phyloP scores from a whole-genome alignment of 2,113 vertebrate species.

The Cyanoliseus patagonus region DNA sequence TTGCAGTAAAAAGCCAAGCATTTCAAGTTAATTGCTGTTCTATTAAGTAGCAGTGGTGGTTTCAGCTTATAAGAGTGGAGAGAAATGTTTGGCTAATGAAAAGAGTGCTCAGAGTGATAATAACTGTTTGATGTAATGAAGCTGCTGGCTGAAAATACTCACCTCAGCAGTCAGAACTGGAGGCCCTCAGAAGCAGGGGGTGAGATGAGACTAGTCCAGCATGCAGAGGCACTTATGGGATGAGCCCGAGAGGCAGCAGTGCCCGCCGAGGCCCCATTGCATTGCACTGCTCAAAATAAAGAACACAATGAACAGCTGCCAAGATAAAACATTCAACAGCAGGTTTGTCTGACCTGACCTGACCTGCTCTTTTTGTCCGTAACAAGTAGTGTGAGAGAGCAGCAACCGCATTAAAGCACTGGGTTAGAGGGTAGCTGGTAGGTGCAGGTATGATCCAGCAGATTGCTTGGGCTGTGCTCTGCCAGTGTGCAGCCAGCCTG shows the following conservation, averaged over 20 bases:
- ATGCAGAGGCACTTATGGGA: neutral
- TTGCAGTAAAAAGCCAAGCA: slow-evolving; percentile 47
- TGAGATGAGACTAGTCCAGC: neutral
- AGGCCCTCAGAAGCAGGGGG: neutral
- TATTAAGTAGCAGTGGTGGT: slow-evolving; percentile 54
- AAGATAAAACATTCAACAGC: neutral
- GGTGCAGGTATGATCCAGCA: neutral
- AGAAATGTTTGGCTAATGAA: slow-evolving; percentile 60
- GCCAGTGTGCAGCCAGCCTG: neutral
- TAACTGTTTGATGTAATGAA: slow-evolving; percentile 11
- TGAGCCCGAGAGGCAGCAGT: neutral
- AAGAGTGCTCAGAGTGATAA: slow-evolving; percentile 13
- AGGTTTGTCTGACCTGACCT: neutral
- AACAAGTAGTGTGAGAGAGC: neutral
- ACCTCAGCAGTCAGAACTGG: neutral
- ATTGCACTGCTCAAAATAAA: neutral
- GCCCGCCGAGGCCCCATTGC: neutral
- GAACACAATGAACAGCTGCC: neutral
- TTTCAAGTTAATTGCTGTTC: slow-evolving; percentile 65
- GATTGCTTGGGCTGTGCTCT: neutral
- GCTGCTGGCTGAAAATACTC: neutral
- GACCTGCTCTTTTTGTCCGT: neutral
- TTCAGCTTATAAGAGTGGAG: slow-evolving; percentile 27
- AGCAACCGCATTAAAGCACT: neutral
- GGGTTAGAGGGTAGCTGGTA: neutral